phyloP scores from a whole-genome alignment of 2,113 vertebrate genomes.

The Calidris pugnax region DNA sequence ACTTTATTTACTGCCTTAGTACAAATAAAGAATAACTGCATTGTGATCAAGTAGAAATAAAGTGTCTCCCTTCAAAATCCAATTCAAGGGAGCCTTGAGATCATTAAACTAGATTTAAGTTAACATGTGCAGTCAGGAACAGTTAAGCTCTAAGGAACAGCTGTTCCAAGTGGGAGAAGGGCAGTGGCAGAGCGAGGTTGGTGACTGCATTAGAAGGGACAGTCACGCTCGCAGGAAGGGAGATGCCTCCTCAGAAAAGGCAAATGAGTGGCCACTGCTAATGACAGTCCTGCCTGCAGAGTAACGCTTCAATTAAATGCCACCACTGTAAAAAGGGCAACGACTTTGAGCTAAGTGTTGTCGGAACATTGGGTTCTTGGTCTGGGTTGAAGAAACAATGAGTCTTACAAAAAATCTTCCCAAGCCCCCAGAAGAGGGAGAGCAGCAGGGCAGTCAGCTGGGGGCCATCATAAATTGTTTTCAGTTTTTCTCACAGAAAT shows the following conservation, averaged over 20 bases:
- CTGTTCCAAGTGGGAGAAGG: background rate
- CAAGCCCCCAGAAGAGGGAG: background rate
- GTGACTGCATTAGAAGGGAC: background rate
- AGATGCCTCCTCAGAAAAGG: background rate
- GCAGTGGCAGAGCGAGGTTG: background rate
- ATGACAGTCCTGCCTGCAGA: background rate
- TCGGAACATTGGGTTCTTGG: background rate
- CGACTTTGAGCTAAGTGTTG: background rate
- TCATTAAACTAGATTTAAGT: constrained; percentile 3
- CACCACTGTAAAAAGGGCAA: background rate
- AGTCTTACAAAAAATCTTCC: background rate
- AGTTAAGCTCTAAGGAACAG: background rate
- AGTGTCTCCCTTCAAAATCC: background rate
- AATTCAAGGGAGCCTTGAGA: background rate
- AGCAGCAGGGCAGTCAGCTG: background rate
- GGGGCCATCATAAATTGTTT: background rate
- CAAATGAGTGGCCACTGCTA: background rate
- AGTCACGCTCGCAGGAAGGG: background rate
- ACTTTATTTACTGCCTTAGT: background rate
- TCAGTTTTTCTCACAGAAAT: background rate
- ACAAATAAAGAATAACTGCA: background rate
- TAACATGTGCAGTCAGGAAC: background rate
- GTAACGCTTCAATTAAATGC: background rate
- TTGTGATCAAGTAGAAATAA: constrained; percentile 9
- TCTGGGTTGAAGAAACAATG: background rate